Evolutionary conservation across 2,797 vertebrate species (phyloP), one percentile per base, ranked within the genome.

Genomic region (Eutrigla gurnardus): DNA sequence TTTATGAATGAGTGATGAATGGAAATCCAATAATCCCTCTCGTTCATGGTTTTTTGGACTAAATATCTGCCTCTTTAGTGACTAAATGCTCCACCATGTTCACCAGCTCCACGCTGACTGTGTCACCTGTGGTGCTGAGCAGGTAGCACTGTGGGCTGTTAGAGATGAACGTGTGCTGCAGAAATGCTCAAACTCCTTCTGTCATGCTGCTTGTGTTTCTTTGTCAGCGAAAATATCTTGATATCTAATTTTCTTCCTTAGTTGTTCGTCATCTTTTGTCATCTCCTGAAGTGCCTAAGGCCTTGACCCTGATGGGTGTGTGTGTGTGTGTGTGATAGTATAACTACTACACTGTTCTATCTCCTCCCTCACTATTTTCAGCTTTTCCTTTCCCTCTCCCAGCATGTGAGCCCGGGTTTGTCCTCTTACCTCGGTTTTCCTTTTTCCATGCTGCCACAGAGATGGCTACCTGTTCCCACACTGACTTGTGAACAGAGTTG

Each of bases 401-500:
- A 75, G 76, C 52, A 60, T 18, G 33, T 40, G 43, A 63, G 61
- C 78, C 62, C 65, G 60, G 68, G 35, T 77, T 75, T 81, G 73
- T 83, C 79, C 68, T 65, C 53, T 67, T 61, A 37, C 86, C 74
- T 86, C 7, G 10, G 49, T 89, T 78, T 49, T 67, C 69, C 13
- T 74, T 82, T 86, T 92, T 92, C 92, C 91, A 89, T 92, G 78
- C 58, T 39, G 76, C 93, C 88, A 90, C 60, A 63, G 82, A 83
- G 73, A 82, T 70, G 77, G 69, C 60, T 65, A 75, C 76, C 76
- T 77, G 69, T 89, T 90, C 90, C 85, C 88, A 88, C 82, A 87
- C 81, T 77, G 77, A 84, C 65, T 74, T 70, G 55, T 67, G 74
- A 86, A 71, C 77, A 79, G 50, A 75, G 79, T 39, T 58, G 58